phyloP scores from a whole-genome alignment of 2,113 vertebrate species.

The Gallinago undulata region DNA sequence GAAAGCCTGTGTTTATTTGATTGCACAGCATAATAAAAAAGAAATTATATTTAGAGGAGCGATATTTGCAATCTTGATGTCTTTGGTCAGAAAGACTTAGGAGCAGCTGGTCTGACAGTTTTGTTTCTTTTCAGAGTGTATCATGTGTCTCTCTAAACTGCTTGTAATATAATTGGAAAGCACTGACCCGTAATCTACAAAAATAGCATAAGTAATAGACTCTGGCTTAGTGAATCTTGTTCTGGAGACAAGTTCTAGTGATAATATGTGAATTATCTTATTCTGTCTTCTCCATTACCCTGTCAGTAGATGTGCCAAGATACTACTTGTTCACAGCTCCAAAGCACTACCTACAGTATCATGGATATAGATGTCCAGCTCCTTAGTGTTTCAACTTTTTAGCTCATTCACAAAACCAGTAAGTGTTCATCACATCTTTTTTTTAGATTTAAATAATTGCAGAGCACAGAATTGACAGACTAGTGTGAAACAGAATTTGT shows the following conservation, averaged over 20 bases:
- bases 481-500: not conserved
- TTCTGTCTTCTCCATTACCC: slow-evolving; percentile 20
- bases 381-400: slow-evolving; percentile 23
- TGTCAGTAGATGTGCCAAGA: slow-evolving; percentile 28
- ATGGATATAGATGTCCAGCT: not conserved
- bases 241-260: not conserved
- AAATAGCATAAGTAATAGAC: slow-evolving; percentile 55
- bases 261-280: slow-evolving; percentile 20
- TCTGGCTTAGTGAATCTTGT: slow-evolving; percentile 12
- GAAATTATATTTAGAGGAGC: not conserved
- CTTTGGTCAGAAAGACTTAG: slow-evolving; percentile 10
- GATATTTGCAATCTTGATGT: not conserved
- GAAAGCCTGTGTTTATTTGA: not conserved
- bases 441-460: not conserved
- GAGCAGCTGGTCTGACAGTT: not conserved
- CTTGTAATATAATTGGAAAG: slow-evolving; percentile 30
- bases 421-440: not conserved
- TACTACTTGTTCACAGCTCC: not conserved
- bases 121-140: not conserved
- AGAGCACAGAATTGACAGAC: not conserved
- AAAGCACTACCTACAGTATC: not conserved
- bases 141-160: slow-evolving; percentile 14
- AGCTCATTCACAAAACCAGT: not conserved
- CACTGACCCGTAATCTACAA: slow-evolving; percentile 32
- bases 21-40: not conserved